phyloP scores from a whole-genome alignment of 2,888 invertebrate species.

The Galerucella pusilla region DNA sequence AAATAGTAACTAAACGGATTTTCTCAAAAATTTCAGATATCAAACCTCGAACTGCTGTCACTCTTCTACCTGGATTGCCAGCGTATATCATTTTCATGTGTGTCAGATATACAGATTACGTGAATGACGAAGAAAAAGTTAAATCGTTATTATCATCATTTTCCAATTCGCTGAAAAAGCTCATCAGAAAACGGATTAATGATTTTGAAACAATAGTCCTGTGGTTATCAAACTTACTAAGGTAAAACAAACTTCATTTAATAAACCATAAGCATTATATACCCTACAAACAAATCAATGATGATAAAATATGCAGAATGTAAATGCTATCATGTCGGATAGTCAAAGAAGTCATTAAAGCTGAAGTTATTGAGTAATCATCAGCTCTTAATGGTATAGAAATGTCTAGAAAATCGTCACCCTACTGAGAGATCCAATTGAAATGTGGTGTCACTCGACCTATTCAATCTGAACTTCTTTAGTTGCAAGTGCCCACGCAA shows the following conservation, averaged over 20 bases:
- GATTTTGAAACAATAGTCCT: constrained; percentile 86
- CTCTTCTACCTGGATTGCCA: constrained; percentile 88
- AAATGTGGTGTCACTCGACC: too few relatives aligned
- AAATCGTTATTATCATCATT: constrained; percentile 80
- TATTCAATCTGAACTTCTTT: too few relatives aligned
- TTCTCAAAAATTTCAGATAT: constrained; percentile 67
- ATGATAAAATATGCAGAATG: too few relatives aligned
- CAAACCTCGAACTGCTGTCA: constrained; percentile 79
- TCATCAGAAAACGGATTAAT: constrained; percentile 78
- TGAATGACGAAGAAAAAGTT: constrained; percentile 94
- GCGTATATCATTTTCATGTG: constrained; percentile 98
- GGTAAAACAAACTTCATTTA: constrained; percentile 62
- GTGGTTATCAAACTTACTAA: constrained; percentile 86
- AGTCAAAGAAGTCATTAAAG: too few relatives aligned
- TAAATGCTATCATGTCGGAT: too few relatives aligned
- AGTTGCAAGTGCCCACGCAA: too few relatives aligned
- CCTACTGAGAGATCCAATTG: too few relatives aligned
- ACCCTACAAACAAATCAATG: too few relatives aligned
- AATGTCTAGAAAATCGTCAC: too few relatives aligned
- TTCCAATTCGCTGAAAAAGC: constrained; percentile 83
- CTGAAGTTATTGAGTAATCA: too few relatives aligned
- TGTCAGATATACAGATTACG: constrained; percentile 93
- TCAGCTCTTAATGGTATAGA: too few relatives aligned
- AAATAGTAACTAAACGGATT: background rate
- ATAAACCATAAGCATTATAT: background rate